Conservation (phyloP, 1,140 invertebrate genomes). For the Oscheius sp. region DNA sequence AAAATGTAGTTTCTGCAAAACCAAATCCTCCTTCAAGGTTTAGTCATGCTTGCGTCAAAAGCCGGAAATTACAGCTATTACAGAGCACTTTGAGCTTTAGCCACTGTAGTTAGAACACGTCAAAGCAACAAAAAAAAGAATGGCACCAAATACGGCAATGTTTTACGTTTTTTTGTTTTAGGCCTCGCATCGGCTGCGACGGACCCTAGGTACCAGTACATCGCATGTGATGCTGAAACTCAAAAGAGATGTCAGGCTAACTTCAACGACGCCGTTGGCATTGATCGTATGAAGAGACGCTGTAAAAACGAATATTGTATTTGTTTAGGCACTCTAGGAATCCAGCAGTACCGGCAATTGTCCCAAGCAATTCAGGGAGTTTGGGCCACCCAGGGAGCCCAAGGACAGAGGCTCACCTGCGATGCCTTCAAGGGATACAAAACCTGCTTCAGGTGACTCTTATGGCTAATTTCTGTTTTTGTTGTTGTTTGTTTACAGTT, state of each 20-base stretch:
- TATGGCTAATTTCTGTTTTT: neutral
- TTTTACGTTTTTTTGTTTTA: too few relatives aligned
- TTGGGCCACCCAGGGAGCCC: constrained; percentile 10
- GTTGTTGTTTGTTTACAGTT: neutral
- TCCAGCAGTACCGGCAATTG: constrained; percentile 13
- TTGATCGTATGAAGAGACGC: neutral
- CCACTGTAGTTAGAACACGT: too few relatives aligned
- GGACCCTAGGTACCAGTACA: neutral
- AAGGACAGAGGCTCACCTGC: neutral
- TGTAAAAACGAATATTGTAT: neutral
- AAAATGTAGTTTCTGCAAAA: too few relatives aligned
- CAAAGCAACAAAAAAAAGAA: too few relatives aligned
- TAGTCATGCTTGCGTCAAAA: too few relatives aligned
- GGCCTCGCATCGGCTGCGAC: constrained; percentile 2
- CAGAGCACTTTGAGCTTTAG: too few relatives aligned
- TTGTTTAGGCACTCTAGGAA: constrained; percentile 20
- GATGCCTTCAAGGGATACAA: constrained; percentile 29
- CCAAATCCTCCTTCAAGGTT: too few relatives aligned
- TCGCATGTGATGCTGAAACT: neutral
- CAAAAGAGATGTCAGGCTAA: constrained; percentile 1
- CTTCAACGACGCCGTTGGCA: constrained; percentile 4
- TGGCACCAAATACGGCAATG: too few relatives aligned
- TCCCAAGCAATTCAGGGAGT: constrained; percentile 13
- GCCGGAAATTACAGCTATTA: too few relatives aligned
- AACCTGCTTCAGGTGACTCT: constrained; percentile 15